Evolutionary conservation across 2,113 vertebrate species (phyloP).

Genomic region (Sceloporus undulatus): DNA sequence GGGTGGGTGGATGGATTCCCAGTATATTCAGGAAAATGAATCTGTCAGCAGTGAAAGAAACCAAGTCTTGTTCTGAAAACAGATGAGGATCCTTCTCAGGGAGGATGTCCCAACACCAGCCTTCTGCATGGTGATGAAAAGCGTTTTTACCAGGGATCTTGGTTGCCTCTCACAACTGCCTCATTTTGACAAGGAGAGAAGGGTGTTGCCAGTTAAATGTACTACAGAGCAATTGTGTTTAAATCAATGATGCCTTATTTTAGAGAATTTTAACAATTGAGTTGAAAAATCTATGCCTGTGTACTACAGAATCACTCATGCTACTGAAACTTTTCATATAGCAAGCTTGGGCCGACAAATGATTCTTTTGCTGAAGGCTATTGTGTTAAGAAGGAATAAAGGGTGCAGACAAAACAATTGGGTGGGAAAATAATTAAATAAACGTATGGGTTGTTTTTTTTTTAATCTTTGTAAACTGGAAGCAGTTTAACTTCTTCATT

Average conservation of each 20-base stretch:
- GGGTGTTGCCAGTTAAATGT: constrained; percentile 18
- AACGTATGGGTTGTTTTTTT: neutral
- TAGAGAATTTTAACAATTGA: constrained; percentile 19
- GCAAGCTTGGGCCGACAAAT: constrained; percentile 1
- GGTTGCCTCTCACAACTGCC: neutral
- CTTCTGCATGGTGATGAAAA: neutral
- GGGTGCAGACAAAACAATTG: neutral
- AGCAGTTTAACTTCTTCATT: neutral
- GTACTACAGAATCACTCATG: neutral
- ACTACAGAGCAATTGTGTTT: neutral
- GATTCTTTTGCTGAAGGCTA: neutral
- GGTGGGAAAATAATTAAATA: neutral
- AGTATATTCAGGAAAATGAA: constrained; percentile 87
- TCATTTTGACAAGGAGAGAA: neutral
- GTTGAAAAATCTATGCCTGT: constrained; percentile 3
- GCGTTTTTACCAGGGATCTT: neutral
- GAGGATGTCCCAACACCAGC: neutral
- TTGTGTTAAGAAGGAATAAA: neutral
- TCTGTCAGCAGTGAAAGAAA: constrained; percentile 60
- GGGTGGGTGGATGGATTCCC: constrained; percentile 85
- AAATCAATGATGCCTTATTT: constrained; percentile 40
- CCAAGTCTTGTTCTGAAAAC: constrained; percentile 83
- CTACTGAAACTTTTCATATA: neutral
- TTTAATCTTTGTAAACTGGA: neutral
- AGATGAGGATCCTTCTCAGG: fast-evolving